Evolutionary conservation across 2,888 invertebrate species (phyloP), one percentile per base, ranked within the genome.

Genomic region (Euspilapteryx auroguttella): DNA sequence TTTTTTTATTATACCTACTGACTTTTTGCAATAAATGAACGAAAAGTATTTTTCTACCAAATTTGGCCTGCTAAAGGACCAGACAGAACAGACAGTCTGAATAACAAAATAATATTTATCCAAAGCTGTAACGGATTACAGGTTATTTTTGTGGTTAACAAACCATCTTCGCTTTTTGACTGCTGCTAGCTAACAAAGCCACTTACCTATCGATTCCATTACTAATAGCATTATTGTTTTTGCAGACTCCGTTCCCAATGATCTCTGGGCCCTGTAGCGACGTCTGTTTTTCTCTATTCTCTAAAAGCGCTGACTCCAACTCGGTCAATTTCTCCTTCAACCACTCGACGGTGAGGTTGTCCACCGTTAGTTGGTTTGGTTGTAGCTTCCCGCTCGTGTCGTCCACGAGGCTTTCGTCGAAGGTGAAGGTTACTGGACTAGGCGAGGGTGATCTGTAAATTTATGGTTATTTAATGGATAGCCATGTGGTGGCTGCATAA

Each of bases 331-430:
- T 88, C 37, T 85, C 86, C 44, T 90, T 82, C 31, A 96, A 64
- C 86, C 89, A 89, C 47, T 94, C 94, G 21, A 92, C 86, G 0
- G 95, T 96, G 15, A 94, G 79, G 58, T 94, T 94, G 59, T 96
- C 94, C 1, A 95, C 90, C 0, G 94, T 91, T 37, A 96, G 57
- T 49, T 88, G 87, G 65, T 91, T 91, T n/a, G 90, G 87, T 44
- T 86, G 81, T 27, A 94, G 78, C 57, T 89, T 89, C 6, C 94
- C 93, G 28, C 88, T 88, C 29, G 91, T 90, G 45, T 94, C 92
- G 47, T 93, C 90, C 20, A 94, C 87, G 34, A 95, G 79, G 41
- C 86, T 86, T 45, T 89, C 87, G 58, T 94, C 94, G 58, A 95
- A 95, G 29, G 83, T 84, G 51, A 95, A 93, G 37, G 83, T 80